A percentile compares a stretch with the other conserved stretches of the same genome.
These are phyloP conservation scores for Oreortyx pictus DNA, from an alignment of 2,797 vertebrate genomes.

Conservation along the genomic window DNA sequence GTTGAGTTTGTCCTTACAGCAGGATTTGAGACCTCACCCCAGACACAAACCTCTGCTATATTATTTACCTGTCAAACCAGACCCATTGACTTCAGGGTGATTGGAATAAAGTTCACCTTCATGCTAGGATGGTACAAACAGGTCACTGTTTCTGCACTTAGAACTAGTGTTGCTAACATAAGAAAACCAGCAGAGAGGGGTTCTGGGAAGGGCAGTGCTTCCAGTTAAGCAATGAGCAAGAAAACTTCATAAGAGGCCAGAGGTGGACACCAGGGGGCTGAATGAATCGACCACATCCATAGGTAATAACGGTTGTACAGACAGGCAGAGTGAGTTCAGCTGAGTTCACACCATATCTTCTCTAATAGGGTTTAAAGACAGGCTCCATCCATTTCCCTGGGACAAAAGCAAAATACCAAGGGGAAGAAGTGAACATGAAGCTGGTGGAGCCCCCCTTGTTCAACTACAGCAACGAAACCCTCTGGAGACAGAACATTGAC, in stretches of 20 bases:
- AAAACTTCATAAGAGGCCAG: slow-evolving; percentile 15
- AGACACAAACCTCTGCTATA: neutral
- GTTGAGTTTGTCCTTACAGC: neutral
- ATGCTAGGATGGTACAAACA: neutral
- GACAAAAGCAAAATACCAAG: slow-evolving; percentile 85
- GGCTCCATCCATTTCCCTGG: slow-evolving; percentile 94
- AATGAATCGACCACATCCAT: neutral
- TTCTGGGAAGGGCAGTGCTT: neutral
- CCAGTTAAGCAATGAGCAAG: slow-evolving; percentile 12
- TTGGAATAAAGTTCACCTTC: neutral
- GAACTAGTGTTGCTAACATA: neutral
- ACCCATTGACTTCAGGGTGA: neutral
- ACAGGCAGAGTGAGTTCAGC: neutral
- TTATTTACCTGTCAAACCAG: neutral
- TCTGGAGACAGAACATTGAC: slow-evolving; percentile 85
- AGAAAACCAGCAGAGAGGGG: neutral
- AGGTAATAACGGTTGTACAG: neutral
- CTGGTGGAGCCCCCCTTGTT: slow-evolving; percentile 82
- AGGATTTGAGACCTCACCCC: neutral
- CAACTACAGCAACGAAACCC: slow-evolving; percentile 85
- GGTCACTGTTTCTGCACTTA: neutral
- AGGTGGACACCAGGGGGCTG: neutral
- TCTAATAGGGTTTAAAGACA: slow-evolving; percentile 86
- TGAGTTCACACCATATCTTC: neutral
- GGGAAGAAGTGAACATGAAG: slow-evolving; percentile 73